A percentile compares a stretch with the other conserved stretches of the same genome.
phyloP scores from a whole-genome alignment of 2,888 invertebrate species.

The Orchesella flavescens region DNA sequence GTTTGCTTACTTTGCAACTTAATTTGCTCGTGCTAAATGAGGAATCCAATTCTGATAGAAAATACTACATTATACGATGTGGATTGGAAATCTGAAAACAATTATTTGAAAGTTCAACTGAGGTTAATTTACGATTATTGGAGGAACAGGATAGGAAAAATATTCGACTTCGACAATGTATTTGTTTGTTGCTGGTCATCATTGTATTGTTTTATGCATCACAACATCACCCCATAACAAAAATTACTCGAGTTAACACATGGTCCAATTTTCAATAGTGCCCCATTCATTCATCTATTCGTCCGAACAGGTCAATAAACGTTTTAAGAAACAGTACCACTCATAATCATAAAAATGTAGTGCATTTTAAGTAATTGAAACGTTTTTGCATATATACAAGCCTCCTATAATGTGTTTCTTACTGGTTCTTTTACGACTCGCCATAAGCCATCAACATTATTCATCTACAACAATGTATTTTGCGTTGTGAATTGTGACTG shows the following conservation, averaged over 20 bases:
- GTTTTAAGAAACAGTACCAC: slow-evolving; percentile 11
- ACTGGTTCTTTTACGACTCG: slow-evolving; percentile 33
- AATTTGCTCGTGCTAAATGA: no score
- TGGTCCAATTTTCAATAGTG: background rate
- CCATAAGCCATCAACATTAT: slow-evolving; percentile 6
- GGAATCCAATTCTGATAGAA: no score
- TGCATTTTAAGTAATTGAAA: slow-evolving; percentile 46
- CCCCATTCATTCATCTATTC: background rate
- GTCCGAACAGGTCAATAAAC: slow-evolving; percentile 55
- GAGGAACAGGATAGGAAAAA: no score
- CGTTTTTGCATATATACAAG: slow-evolving; percentile 41
- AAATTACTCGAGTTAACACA: background rate
- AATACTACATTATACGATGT: no score
- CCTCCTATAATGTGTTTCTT: slow-evolving; percentile 33
- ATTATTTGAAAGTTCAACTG: no score
- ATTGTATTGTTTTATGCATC: no score
- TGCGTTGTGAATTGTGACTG: background rate
- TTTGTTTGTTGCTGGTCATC: no score
- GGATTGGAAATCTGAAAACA: no score
- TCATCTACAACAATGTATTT: background rate
- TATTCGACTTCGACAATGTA: no score
- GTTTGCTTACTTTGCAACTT: no score
- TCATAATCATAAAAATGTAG: slow-evolving; percentile 6
- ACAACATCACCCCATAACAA: no score
- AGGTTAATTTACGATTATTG: no score